These are phyloP conservation scores for Steatornis caripensis DNA, from an alignment of 2,113 vertebrate species.

Conservation along the genomic window DNA sequence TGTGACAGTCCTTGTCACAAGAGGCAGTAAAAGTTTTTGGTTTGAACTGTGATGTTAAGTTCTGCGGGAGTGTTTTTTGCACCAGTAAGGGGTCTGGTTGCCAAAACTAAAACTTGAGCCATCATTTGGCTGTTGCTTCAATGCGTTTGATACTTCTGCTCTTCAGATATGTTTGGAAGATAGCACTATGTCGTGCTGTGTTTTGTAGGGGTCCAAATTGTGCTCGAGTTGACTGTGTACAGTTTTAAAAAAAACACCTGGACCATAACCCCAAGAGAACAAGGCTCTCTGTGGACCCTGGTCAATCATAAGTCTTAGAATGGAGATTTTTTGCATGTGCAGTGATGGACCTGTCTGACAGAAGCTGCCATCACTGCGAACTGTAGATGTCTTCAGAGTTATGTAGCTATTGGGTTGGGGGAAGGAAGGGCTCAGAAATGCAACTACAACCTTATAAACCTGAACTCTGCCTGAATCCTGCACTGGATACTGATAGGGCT, in stretches of 20 bases:
- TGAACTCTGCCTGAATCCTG: neutral
- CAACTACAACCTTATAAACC: neutral
- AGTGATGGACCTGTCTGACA: neutral
- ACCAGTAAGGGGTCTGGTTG: neutral
- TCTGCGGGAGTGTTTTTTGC: neutral
- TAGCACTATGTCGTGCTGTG: neutral
- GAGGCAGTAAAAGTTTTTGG: neutral
- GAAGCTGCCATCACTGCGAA: neutral
- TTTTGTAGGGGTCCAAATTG: neutral
- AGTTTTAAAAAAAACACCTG: neutral
- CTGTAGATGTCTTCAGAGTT: neutral
- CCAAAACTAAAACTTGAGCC: neutral
- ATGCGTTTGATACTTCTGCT: neutral
- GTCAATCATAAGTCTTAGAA: neutral
- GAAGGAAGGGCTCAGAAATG: neutral
- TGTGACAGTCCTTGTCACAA: neutral
- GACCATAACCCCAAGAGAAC: neutral
- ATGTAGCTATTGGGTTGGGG: rapidly evolving
- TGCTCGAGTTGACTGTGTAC: neutral
- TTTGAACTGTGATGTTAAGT: neutral
- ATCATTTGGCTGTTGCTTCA: neutral
- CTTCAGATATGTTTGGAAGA: neutral
- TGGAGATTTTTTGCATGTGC: neutral
- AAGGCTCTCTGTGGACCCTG: rapidly evolving
- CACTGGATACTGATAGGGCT: neutral